Percentiles rank a stretch among this genome's conserved stretches.
Evolutionary conservation across 2,113 vertebrate species (phyloP).

Genomic region (Psittacara wagleri): DNA sequence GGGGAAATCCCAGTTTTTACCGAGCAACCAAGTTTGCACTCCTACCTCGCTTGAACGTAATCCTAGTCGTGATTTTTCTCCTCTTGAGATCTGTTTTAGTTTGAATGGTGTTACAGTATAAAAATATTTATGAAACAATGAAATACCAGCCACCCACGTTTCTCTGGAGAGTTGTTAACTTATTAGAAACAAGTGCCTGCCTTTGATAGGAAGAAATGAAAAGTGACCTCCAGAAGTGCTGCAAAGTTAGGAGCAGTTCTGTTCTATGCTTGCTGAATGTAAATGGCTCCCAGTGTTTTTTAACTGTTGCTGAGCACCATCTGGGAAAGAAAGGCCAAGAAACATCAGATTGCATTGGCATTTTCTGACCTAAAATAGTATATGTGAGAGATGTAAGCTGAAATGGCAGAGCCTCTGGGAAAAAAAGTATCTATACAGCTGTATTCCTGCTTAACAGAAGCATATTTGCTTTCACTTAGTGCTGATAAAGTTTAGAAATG

Average conservation of each 20-base stretch:
- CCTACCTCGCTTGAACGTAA: background rate
- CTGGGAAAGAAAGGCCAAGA: constrained; percentile 35
- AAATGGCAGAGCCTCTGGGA: constrained; percentile 33
- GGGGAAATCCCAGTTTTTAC: background rate
- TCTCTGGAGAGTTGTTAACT: constrained; percentile 77
- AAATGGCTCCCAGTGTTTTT: constrained; percentile 48
- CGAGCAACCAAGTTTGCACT: constrained; percentile 33
- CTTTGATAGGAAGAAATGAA: constrained; percentile 75
- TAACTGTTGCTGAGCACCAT: background rate
- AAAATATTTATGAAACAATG: constrained; percentile 81
- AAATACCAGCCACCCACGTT: constrained; percentile 75
- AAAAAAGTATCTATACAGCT: background rate
- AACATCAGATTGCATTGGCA: background rate
- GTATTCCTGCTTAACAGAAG: background rate
- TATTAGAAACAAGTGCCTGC: constrained; percentile 76
- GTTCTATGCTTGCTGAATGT: constrained; percentile 20
- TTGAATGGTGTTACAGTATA: constrained; percentile 70
- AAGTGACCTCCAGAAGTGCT: constrained; percentile 73
- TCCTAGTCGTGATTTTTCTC: constrained; percentile 30
- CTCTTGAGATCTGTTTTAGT: constrained; percentile 64
- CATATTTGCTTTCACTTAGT: background rate
- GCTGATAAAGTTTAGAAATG: constrained; percentile 22
- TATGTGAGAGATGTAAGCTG: background rate
- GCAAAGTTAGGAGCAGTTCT: constrained; percentile 73
- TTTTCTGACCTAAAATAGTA: background rate